A percentile compares a stretch with the other conserved stretches of the same genome.
Conservation (phyloP, 2,797 vertebrate genomes). For the Aulostomus chinensis region DNA sequence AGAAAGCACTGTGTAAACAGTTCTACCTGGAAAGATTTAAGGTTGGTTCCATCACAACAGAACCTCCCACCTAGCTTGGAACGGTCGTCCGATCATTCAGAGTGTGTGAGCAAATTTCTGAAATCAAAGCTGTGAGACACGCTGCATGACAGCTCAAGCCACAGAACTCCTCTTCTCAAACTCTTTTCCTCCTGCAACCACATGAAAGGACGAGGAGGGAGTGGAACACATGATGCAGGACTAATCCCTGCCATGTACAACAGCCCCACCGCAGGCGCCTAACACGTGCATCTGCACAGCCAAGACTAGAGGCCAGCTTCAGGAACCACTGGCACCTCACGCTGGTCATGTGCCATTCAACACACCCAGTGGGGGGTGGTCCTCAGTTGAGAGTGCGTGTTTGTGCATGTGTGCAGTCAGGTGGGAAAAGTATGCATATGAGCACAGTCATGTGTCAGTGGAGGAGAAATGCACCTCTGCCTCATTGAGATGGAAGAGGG, state of each 20-base stretch:
- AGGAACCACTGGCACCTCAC: conserved; percentile 37
- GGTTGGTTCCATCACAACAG: conserved; percentile 33
- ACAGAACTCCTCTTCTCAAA: conserved; percentile 52
- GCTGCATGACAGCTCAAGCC: conserved; percentile 39
- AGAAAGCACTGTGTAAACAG: conserved; percentile 34
- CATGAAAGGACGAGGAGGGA: conserved; percentile 42
- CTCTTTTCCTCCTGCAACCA: conserved; percentile 57
- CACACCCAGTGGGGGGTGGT: conserved; percentile 3
- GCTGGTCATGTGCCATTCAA: conserved; percentile 47
- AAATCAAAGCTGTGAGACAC: conserved; percentile 19
- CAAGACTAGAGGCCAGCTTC: conserved; percentile 29
- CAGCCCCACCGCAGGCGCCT: conserved; percentile 51
- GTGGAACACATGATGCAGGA: conserved; percentile 65
- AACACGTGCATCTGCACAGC: conserved; percentile 43
- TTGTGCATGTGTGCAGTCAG: conserved; percentile 10
- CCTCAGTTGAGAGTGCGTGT: conserved; percentile 10
- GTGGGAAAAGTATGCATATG: conserved; percentile 14
- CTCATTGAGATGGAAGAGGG: background rate
- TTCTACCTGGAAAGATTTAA: conserved; percentile 18
- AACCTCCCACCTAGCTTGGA: conserved; percentile 29
- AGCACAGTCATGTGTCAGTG: conserved; percentile 1
- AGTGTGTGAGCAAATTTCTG: conserved; percentile 2
- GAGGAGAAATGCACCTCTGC: background rate
- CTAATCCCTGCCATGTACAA: conserved; percentile 60
- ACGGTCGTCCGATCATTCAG: background rate